phyloP scores from a whole-genome alignment of 1,140 invertebrate species.

The Papilio helenus region DNA sequence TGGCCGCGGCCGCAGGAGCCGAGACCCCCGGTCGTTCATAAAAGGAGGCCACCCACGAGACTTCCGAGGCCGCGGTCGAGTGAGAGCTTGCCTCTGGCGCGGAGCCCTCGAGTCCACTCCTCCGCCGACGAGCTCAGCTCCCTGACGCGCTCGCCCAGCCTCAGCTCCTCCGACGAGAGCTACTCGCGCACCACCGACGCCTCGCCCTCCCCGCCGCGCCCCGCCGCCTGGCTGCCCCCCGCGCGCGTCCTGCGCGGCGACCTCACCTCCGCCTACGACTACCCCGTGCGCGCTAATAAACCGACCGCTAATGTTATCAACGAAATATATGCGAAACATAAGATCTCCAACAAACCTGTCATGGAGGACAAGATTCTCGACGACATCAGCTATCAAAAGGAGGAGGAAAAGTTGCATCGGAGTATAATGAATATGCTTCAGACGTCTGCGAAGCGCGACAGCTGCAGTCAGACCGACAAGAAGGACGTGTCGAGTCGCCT shows the following conservation, averaged over 20 bases:
- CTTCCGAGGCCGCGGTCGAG: conserved; percentile 85
- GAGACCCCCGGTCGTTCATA: conserved; percentile 66
- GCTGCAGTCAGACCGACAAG: conserved; percentile 86
- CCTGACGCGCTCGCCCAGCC: conserved; percentile 89
- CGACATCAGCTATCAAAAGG: conserved; percentile 73
- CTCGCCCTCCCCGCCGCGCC: conserved; percentile 81
- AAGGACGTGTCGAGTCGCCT: conserved; percentile 79
- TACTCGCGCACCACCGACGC: conserved; percentile 90
- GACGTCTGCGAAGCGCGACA: conserved; percentile 84
- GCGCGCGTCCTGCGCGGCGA: conserved; percentile 72
- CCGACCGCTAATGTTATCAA: conserved; percentile 63
- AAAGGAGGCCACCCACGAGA: conserved; percentile 72
- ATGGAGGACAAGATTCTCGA: conserved; percentile 76
- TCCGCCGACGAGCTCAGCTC: conserved; percentile 92
- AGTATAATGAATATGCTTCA: conserved; percentile 81
- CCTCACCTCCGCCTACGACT: conserved; percentile 64
- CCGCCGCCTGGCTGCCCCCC: conserved; percentile 85
- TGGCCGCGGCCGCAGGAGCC: conserved; percentile 83
- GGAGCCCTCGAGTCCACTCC: conserved; percentile 86
- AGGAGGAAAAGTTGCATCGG: conserved; percentile 80
- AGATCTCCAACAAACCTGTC: conserved; percentile 72
- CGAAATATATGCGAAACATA: conserved; percentile 75
- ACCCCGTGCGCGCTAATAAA: conserved; percentile 70
- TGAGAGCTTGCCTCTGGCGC: conserved; percentile 84
- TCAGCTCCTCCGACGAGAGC: conserved; percentile 91